Conservation (phyloP, 2,113 vertebrate genomes). For the Callipepla squamata region DNA sequence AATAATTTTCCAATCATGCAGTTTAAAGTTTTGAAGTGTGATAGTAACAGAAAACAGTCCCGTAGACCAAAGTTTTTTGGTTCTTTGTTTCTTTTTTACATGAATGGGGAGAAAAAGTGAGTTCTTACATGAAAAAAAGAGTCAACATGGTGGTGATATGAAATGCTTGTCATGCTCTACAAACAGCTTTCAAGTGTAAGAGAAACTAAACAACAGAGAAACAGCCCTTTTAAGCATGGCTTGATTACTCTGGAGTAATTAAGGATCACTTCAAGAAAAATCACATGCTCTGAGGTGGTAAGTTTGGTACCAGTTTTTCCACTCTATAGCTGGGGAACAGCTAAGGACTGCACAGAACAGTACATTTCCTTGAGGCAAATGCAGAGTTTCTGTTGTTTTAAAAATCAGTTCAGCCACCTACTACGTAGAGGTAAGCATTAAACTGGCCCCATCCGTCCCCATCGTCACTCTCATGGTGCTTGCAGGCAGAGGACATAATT, state of each 20-base stretch:
- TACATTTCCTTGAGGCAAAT: neutral
- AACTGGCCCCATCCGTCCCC: neutral
- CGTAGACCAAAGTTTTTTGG: neutral
- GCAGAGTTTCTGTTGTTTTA: neutral
- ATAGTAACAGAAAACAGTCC: neutral
- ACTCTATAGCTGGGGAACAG: neutral
- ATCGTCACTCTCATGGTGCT: neutral
- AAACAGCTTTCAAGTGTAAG: neutral
- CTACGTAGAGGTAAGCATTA: neutral
- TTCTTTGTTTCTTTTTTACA: too few relatives aligned
- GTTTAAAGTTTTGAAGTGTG: neutral
- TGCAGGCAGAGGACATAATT: neutral
- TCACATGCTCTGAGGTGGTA: neutral
- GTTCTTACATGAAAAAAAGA: neutral
- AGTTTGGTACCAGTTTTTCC: neutral
- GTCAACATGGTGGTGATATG: neutral
- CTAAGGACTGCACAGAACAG: neutral
- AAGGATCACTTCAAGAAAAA: neutral
- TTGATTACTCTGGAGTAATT: neutral
- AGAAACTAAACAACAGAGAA: neutral
- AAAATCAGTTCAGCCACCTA: neutral
- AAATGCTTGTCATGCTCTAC: neutral
- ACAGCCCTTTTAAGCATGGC: neutral
- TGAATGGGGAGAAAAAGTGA: neutral
- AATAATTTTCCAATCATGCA: neutral